Evolutionary conservation across 2,888 invertebrate species (phyloP).

Genomic region (Trichopria drosophilae): DNA sequence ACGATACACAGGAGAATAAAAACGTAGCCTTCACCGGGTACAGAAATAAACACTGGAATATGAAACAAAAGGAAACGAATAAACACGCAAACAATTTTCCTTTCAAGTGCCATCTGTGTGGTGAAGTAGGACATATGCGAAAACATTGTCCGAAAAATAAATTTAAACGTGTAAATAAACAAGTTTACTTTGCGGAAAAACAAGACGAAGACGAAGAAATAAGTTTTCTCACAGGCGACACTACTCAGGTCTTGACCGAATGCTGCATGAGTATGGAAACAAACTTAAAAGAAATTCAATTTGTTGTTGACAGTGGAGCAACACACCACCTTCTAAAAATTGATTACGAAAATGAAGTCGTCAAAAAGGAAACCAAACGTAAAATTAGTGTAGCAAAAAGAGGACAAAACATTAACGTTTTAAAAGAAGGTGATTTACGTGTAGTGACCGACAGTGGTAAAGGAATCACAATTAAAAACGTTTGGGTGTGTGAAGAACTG

Average conservation of each 20-base stretch:
- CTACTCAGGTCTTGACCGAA: too few relatives aligned
- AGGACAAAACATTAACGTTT: not conserved
- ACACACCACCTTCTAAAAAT: not conserved
- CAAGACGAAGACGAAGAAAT: not conserved
- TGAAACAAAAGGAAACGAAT: not conserved
- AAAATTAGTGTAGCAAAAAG: conserved; percentile 5
- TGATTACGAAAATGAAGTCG: not conserved
- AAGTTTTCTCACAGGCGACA: too few relatives aligned
- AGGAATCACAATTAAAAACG: too few relatives aligned
- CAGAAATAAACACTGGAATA: conserved; percentile 5
- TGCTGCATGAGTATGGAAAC: too few relatives aligned
- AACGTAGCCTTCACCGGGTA: conserved; percentile 4
- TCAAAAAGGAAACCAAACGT: not conserved
- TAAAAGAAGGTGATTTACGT: conserved; percentile 1
- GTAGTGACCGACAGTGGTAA: too few relatives aligned
- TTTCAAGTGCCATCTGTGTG: conserved; percentile 1
- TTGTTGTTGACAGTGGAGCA: conserved; percentile 2
- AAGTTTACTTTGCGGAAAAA: not conserved
- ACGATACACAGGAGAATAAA: not conserved
- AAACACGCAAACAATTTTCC: not conserved
- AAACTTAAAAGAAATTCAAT: not conserved
- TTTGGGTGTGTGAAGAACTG: conserved; percentile 4
- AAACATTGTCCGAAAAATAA: conserved; percentile 2
- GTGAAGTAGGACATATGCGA: conserved; percentile 4
- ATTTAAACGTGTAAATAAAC: not conserved